A percentile compares a stretch with the other conserved stretches of the same genome.
phyloP scores from a whole-genome alignment of 2,797 vertebrate genomes.

The Dipus sagitta region DNA sequence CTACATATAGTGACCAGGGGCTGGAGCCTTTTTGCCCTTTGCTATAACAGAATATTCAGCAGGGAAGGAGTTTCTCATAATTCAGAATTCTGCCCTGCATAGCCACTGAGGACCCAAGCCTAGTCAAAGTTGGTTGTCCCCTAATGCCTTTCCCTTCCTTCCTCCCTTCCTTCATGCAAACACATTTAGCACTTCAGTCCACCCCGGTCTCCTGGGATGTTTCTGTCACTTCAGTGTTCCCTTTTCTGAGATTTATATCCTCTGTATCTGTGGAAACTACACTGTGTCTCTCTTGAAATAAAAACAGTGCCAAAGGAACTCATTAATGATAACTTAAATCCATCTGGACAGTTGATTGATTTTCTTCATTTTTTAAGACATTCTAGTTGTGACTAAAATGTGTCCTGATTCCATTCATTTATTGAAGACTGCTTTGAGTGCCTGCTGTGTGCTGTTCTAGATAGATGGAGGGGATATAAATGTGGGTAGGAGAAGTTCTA shows the following conservation, averaged over 20 bases:
- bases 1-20: not conserved
- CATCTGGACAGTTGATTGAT: not conserved
- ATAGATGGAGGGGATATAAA: not conserved
- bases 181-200: not conserved
- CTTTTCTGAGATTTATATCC: not conserved
- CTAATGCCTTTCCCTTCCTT: not conserved
- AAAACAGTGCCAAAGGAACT: conserved; percentile 5
- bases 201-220: not conserved
- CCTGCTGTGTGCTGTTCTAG: not conserved
- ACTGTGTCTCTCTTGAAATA: not conserved
- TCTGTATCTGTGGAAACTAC: not conserved
- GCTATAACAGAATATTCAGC: not conserved
- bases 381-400: conserved; percentile 8
- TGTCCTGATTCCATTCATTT: not conserved
- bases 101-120: not conserved
- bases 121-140: not conserved
- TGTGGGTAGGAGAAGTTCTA: not conserved
- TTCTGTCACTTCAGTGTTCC: not conserved
- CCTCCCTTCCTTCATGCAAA: not conserved
- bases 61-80: not conserved
- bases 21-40: not conserved
- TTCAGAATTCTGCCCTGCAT: not conserved
- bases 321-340: not conserved
- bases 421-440: conserved; percentile 10
- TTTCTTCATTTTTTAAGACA: not conserved